These are phyloP conservation scores for Hemicordylus capensis DNA, from an alignment of 2,113 vertebrate genomes.

Conservation along the genomic window DNA sequence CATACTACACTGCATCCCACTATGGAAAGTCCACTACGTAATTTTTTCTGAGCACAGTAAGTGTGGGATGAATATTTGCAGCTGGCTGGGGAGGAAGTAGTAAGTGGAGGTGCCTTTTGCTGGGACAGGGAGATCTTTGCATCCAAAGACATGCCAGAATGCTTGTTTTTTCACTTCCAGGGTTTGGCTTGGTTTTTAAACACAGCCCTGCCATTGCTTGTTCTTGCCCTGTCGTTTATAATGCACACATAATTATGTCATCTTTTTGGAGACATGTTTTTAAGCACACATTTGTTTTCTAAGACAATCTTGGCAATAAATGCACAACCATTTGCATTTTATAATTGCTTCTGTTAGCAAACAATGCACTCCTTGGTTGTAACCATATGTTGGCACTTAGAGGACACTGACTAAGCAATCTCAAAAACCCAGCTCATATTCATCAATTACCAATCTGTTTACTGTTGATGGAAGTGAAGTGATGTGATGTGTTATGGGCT, in stretches of 20 bases:
- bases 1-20: not conserved
- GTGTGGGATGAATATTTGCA: too few species aligned
- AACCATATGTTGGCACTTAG: constrained; percentile 42
- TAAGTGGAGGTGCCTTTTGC: too few species aligned
- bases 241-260: constrained; percentile 44
- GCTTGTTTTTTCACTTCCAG: constrained; percentile 29
- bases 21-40: too few species aligned
- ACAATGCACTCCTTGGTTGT: constrained; percentile 47
- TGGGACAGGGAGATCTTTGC: not conserved
- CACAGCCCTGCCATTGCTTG: not conserved
- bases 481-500: constrained; percentile 17
- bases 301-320: constrained; percentile 72
- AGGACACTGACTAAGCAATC: constrained; percentile 46
- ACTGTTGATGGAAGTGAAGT: constrained; percentile 11
- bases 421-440: constrained; percentile 39
- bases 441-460: constrained; percentile 42
- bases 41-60: too few species aligned
- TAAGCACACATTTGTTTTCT: constrained; percentile 71
- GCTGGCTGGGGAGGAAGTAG: not conserved
- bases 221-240: constrained; percentile 49
- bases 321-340: constrained; percentile 76
- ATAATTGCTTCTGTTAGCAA: constrained; percentile 76
- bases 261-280: constrained; percentile 55
- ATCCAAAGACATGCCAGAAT: constrained; percentile 7
- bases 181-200: constrained; percentile 28